These are phyloP conservation scores for Glaucomys volans DNA, from an alignment of 2,113 vertebrate genomes.

Conservation along the genomic window DNA sequence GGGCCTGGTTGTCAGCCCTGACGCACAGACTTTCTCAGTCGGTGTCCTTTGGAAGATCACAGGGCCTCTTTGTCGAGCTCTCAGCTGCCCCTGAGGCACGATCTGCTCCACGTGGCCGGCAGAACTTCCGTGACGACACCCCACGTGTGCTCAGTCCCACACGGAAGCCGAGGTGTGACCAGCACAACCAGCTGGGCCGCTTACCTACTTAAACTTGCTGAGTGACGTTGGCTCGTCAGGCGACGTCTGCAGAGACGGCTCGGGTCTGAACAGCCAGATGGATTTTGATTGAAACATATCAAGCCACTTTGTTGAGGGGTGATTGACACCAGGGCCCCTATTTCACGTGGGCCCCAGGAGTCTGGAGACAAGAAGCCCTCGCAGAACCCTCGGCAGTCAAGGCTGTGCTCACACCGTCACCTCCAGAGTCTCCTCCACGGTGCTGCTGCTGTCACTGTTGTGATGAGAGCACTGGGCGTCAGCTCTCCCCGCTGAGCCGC, in stretches of 20 bases:
- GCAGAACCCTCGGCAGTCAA: not conserved
- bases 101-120: not conserved
- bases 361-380: not conserved
- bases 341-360: not conserved
- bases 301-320: not conserved
- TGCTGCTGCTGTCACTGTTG: not conserved
- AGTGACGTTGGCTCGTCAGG: too few species aligned
- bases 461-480: not conserved
- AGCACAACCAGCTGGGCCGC: not conserved
- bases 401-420: not conserved
- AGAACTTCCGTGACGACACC: not conserved
- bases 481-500: not conserved
- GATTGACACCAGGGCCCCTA: not conserved
- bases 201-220: not conserved
- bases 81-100: not conserved
- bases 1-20: not conserved
- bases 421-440: not conserved
- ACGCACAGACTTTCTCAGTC: not conserved
- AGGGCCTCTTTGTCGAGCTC: not conserved
- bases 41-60: not conserved
- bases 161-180: not conserved
- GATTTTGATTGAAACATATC: not conserved
- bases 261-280: not conserved
- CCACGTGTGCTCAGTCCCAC: rapidly evolving
- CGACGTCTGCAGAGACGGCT: too few species aligned